phyloP scores from a whole-genome alignment of 2,113 vertebrate species.

The Saguinus midas region DNA sequence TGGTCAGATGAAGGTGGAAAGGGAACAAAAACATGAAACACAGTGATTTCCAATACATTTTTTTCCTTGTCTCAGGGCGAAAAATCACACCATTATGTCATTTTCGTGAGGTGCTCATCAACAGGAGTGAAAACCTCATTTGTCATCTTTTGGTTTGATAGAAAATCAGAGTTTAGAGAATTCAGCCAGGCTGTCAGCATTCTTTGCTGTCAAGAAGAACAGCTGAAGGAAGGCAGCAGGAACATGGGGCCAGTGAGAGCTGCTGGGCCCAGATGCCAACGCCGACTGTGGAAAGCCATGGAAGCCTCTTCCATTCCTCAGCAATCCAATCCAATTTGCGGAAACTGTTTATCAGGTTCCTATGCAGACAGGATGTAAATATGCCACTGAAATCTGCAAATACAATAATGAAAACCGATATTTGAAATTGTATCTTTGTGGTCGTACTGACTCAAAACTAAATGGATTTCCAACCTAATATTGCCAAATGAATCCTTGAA shows the following conservation, averaged over 20 bases:
- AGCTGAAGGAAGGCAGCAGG: slow-evolving; percentile 60
- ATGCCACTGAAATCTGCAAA: slow-evolving; percentile 78
- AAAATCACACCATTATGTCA: slow-evolving; percentile 70
- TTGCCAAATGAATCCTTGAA: slow-evolving; percentile 76
- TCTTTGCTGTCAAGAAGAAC: slow-evolving; percentile 75
- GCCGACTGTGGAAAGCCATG: background rate
- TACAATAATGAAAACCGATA: slow-evolving; percentile 82
- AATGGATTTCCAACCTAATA: slow-evolving; percentile 73
- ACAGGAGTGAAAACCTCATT: slow-evolving; percentile 78
- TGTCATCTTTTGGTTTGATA: slow-evolving; percentile 75
- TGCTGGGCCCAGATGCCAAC: background rate
- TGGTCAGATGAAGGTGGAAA: slow-evolving; percentile 73
- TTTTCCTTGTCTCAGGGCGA: slow-evolving; percentile 46
- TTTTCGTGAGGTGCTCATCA: slow-evolving; percentile 75
- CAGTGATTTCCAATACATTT: slow-evolving; percentile 65
- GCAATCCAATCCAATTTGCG: slow-evolving; percentile 58
- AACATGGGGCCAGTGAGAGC: slow-evolving; percentile 50
- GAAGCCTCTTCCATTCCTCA: slow-evolving; percentile 27
- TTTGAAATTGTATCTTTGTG: slow-evolving; percentile 76
- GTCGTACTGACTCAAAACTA: slow-evolving; percentile 76
- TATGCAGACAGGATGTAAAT: slow-evolving; percentile 76
- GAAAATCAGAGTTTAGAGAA: slow-evolving; percentile 74
- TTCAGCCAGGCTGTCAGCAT: slow-evolving; percentile 64
- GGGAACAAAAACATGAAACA: slow-evolving; percentile 67
- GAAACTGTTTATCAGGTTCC: slow-evolving; percentile 67